Percentiles rank a stretch among this genome's conserved stretches.
phyloP scores from a whole-genome alignment of 2,888 invertebrate genomes.

The Mesoligia furuncula region DNA sequence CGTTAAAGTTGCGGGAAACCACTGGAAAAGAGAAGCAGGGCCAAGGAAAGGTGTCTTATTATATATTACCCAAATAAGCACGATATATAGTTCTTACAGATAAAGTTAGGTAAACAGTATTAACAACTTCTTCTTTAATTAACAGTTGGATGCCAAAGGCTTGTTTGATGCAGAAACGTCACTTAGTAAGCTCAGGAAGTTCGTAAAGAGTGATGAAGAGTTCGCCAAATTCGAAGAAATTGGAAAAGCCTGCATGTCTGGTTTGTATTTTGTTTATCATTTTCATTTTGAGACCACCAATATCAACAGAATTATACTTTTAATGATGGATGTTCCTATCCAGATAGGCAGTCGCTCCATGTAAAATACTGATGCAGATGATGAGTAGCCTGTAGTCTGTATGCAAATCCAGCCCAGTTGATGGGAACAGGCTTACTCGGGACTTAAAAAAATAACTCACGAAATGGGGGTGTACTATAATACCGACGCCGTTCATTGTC shows the following conservation, averaged over 20 bases:
- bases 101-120: no score
- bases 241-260: slow-evolving; percentile 56
- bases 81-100: not conserved
- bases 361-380: not conserved
- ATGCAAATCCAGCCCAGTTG: not conserved
- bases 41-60: not conserved
- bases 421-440: not conserved
- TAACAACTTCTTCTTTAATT: not conserved
- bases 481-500: not conserved
- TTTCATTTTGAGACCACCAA: not conserved
- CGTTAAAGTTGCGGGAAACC: no score
- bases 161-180: slow-evolving; percentile 46
- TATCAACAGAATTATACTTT: not conserved
- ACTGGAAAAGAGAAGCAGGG: not conserved
- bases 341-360: not conserved
- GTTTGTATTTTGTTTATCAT: slow-evolving; percentile 43
- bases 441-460: not conserved
- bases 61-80: not conserved
- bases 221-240: slow-evolving; percentile 51
- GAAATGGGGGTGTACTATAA: not conserved
- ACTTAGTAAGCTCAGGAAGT: slow-evolving; percentile 44
- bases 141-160: slow-evolving; percentile 63
- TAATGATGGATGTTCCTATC: not conserved
- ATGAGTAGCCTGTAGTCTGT: not conserved
- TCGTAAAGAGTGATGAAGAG: slow-evolving; percentile 53